Conservation (phyloP, 2,113 vertebrate genomes). For the Xiphias gladius region DNA sequence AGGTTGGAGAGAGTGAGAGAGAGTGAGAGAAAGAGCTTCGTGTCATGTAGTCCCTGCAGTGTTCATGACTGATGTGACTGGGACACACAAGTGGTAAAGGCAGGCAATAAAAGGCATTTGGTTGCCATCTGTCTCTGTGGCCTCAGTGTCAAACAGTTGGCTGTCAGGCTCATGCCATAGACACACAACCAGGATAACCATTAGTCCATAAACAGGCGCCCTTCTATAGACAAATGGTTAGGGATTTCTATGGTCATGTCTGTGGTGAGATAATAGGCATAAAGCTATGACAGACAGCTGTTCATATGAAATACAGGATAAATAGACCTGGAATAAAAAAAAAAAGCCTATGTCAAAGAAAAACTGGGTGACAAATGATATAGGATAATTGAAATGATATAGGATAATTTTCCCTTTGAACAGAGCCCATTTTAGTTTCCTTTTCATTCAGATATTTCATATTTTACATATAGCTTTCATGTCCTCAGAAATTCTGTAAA, state of each 20-base stretch:
- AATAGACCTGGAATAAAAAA: constrained; percentile 35
- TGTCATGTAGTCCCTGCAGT: constrained; percentile 58
- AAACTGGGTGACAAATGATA: constrained; percentile 50
- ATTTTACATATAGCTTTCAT: not conserved
- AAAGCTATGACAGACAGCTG: constrained; percentile 56
- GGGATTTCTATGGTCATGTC: constrained; percentile 69
- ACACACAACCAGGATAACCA: constrained; percentile 79
- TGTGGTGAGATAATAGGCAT: constrained; percentile 67
- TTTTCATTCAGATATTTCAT: not conserved
- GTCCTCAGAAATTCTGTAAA: not conserved
- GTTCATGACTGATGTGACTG: constrained; percentile 68
- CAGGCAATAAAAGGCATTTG: constrained; percentile 83
- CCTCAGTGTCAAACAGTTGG: constrained; percentile 80
- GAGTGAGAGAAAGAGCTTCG: constrained; percentile 32
- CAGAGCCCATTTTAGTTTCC: not conserved
- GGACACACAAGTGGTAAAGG: constrained; percentile 78
- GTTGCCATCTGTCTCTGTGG: constrained; percentile 81
- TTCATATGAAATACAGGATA: constrained; percentile 41
- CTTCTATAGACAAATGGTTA: constrained; percentile 71
- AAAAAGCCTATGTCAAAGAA: constrained; percentile 53
- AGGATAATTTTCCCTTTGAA: too few species aligned
- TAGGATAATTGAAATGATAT: constrained; percentile 26
- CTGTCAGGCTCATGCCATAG: constrained; percentile 70
- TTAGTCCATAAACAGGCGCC: constrained; percentile 77
- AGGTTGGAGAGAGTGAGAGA: constrained; percentile 37